phyloP scores from a whole-genome alignment of 2,113 vertebrate genomes.

The Stigmatopora nigra region DNA sequence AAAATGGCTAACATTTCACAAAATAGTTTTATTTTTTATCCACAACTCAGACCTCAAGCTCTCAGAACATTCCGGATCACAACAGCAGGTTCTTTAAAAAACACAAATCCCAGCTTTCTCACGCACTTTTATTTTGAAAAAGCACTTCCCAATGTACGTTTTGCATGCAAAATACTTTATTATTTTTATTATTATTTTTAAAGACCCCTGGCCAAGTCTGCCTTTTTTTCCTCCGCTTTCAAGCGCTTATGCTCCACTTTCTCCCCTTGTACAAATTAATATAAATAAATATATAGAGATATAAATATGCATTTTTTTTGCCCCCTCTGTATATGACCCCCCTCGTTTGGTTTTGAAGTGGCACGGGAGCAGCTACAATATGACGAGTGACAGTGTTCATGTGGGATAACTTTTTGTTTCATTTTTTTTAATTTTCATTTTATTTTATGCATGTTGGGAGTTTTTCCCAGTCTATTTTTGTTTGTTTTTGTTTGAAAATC shows the following conservation, averaged over 20 bases:
- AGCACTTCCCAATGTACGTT: background rate
- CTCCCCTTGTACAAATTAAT: constrained; percentile 74
- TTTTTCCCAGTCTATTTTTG: constrained; percentile 36
- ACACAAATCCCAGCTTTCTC: background rate
- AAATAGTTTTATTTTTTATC: background rate
- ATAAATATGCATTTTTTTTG: constrained; percentile 67
- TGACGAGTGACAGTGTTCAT: constrained; percentile 68
- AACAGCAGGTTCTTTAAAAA: background rate
- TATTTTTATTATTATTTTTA: background rate
- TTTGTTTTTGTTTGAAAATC: constrained; percentile 39
- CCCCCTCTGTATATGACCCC: constrained; percentile 72
- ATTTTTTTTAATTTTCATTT: constrained; percentile 9
- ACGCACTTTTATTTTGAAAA: background rate
- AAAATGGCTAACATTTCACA: background rate
- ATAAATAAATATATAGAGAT: constrained; percentile 69
- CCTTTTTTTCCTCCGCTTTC: constrained; percentile 34
- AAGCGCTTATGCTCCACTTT: constrained; percentile 72
- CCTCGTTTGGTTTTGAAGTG: constrained; percentile 64
- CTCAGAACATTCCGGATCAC: constrained; percentile 60
- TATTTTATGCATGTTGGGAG: constrained; percentile 65
- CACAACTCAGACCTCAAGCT: constrained; percentile 25
- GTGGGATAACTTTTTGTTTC: constrained; percentile 40
- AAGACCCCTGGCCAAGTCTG: background rate
- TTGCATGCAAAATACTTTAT: background rate
- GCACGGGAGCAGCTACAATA: constrained; percentile 68